These are phyloP conservation scores for Zaprionus africanus DNA, from an alignment of 1,140 invertebrate species.

Conservation along the genomic window DNA sequence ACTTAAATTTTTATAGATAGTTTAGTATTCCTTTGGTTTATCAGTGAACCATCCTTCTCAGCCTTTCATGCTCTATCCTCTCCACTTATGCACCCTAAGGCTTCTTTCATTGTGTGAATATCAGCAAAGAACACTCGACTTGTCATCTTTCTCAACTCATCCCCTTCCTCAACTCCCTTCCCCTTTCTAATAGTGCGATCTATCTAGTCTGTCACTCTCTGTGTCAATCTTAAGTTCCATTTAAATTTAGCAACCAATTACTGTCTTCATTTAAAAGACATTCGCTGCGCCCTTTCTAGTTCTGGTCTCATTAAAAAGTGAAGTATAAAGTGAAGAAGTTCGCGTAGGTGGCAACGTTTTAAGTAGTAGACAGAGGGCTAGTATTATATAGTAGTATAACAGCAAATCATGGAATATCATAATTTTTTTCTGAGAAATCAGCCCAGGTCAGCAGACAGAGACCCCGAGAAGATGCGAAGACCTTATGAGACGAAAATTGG, in stretches of 20 bases:
- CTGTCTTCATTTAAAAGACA: slow-evolving; percentile 3
- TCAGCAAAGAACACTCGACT: too few relatives aligned
- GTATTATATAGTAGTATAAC: neutral
- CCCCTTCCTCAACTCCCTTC: too few relatives aligned
- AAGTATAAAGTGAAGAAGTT: too few relatives aligned
- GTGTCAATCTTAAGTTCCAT: neutral
- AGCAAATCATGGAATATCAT: slow-evolving; percentile 57
- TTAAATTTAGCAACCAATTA: neutral
- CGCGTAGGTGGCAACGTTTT: slow-evolving; percentile 12
- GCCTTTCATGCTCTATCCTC: too few relatives aligned
- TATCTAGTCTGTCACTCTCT: neutral
- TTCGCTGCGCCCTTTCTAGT: neutral
- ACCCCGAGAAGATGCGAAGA: slow-evolving; percentile 34
- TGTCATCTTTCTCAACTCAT: too few relatives aligned
- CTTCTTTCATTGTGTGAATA: too few relatives aligned
- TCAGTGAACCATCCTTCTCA: too few relatives aligned
- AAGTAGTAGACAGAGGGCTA: neutral
- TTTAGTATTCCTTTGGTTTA: too few relatives aligned
- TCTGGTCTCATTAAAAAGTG: neutral
- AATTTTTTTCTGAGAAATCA: slow-evolving; percentile 77
- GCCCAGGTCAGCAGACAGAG: slow-evolving; percentile 67
- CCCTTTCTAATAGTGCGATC: neutral
- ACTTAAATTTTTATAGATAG: too few relatives aligned
- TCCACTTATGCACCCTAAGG: too few relatives aligned
- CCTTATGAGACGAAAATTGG: slow-evolving; percentile 29